Conservation (phyloP, 2,113 vertebrate genomes). For the Tricholaema leucomelas region DNA sequence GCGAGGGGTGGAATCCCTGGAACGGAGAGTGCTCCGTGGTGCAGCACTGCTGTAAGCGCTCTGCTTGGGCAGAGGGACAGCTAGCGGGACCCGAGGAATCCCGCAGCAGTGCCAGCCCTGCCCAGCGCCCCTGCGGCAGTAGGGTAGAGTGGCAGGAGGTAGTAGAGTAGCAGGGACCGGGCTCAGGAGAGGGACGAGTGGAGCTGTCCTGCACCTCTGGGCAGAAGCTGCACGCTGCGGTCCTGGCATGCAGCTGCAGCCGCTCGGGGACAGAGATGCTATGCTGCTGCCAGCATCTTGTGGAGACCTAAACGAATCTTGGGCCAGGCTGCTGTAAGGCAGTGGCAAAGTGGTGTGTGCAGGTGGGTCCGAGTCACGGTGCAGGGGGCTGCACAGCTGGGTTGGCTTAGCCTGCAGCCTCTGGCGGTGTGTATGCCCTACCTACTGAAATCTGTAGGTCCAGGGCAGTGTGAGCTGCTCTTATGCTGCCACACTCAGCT, state of each 20-base stretch:
- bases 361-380: not conserved
- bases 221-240: not conserved
- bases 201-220: not conserved
- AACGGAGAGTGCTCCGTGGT: conserved; percentile 1
- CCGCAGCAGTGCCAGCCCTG: conserved; percentile 1
- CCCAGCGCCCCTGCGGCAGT: not conserved
- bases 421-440: not conserved
- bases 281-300: not conserved
- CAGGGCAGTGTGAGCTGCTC: not conserved
- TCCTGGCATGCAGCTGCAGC: not conserved
- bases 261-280: not conserved
- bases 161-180: not conserved
- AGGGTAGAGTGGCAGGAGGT: too few relatives aligned
- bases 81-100: conserved; percentile 64
- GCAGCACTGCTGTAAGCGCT: conserved; percentile 37
- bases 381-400: not conserved
- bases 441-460: not conserved
- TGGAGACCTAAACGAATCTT: not conserved
- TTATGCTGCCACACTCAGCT: not conserved
- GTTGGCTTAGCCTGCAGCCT: not conserved
- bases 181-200: not conserved
- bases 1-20: conserved; percentile 55
- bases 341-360: not conserved
- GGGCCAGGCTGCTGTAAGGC: not conserved
- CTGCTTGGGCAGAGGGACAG: conserved; percentile 59